phyloP scores from a whole-genome alignment of 2,113 vertebrate genomes.

The Donacobius atricapilla region DNA sequence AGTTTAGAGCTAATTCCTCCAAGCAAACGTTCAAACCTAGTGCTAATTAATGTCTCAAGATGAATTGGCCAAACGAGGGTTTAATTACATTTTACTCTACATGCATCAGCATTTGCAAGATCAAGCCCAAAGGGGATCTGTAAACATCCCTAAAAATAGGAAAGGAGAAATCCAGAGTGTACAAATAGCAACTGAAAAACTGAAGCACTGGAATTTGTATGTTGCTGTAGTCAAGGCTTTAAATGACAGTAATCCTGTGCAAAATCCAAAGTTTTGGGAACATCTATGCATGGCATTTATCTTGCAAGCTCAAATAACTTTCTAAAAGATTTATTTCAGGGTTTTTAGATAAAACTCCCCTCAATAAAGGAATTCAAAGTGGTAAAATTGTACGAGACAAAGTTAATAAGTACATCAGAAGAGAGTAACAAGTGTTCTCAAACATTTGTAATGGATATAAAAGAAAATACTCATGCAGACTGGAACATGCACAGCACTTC shows the following conservation, averaged over 20 bases:
- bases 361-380: neutral
- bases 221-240: neutral
- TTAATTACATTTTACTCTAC: neutral
- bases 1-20: neutral
- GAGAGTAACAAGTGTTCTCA: neutral
- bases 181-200: neutral
- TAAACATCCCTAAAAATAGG: neutral
- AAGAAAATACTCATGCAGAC: neutral
- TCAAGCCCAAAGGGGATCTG: neutral
- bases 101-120: neutral
- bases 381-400: neutral
- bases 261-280: neutral
- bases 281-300: neutral
- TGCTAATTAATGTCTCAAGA: neutral
- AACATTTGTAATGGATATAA: neutral
- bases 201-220: neutral
- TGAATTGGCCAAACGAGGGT: neutral
- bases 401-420: neutral
- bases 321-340: neutral
- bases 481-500: conserved; percentile 17
- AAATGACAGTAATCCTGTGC: neutral
- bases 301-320: neutral
- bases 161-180: neutral
- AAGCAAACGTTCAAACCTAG: neutral
- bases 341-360: neutral